These are phyloP conservation scores for Sorex fumeus DNA, from an alignment of 2,113 vertebrate genomes.

Conservation along the genomic window DNA sequence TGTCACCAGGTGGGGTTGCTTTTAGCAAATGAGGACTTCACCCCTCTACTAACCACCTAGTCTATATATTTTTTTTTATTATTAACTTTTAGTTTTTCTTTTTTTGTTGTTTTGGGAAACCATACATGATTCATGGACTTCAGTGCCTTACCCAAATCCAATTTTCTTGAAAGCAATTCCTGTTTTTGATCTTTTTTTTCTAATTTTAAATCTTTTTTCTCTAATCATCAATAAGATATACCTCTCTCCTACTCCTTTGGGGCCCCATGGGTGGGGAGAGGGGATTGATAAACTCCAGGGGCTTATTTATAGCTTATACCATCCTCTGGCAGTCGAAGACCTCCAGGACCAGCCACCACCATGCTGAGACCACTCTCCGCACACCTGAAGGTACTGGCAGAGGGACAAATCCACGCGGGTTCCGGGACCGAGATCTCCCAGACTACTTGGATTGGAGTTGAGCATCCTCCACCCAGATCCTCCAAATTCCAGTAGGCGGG, in stretches of 20 bases:
- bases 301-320: neutral
- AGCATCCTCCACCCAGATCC: no score
- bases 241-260: neutral
- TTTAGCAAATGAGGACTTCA: neutral
- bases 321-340: no score
- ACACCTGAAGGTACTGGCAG: no score
- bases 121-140: neutral
- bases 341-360: no score
- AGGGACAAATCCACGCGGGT: no score
- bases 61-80: neutral
- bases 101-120: neutral
- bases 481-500: no score
- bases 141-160: neutral
- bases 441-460: no score
- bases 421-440: no score
- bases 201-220: slow-evolving; percentile 28
- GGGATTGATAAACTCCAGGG: neutral
- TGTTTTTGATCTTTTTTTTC: slow-evolving; percentile 6
- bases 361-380: no score
- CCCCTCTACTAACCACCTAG: neutral
- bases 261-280: neutral
- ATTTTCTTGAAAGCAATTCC: neutral
- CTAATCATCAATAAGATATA: neutral
- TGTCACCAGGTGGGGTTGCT: neutral
- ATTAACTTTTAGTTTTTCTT: slow-evolving; percentile 3